Base-by-base conservation (phyloP, 2,797 vertebrate species). In the Crocidura indochinensis region DNA sequence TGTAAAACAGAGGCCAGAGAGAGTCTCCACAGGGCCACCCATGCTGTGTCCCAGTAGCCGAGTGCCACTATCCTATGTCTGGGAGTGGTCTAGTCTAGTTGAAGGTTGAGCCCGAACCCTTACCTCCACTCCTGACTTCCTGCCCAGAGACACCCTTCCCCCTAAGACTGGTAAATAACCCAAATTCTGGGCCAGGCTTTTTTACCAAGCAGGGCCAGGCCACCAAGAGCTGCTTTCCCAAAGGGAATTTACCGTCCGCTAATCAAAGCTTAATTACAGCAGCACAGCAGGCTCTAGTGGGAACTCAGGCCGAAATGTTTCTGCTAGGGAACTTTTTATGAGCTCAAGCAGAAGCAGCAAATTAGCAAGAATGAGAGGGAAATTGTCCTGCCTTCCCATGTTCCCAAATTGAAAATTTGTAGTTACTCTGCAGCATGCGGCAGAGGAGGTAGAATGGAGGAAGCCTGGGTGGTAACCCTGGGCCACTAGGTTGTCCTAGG, bases 221-320 rank as follows among this genome's bases (percentile, higher is more conserved):
- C 95, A 94, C 47, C 1, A 75, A 97, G 96, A 79, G 90, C 96
- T 94, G 93, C 94, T 96, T 97, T 5, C 96, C 65, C 47, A 95
- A 53, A 85, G 93, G 80, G 84, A 95, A 96, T 96, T 97, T 96
- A 94, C 92, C 97, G 97, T 94, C 49, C 88, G 97, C 97, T 98
- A 98, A 98, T 98, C 98, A 97, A 97, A 97, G 97, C 97, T 98
- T 98, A 98, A 98, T 98, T 98, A 97, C 97, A 95, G 97, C 74
- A 94, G 95, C 98, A 96, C 97, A 97, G 98, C 96, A 11, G 97
- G 97, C 89, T 96, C 94, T 86, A 51, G 91, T 95, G 87, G 64
- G 96, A 97, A 93, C 97, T 95, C 93, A 0, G 24, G 96, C 96
- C 86, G 44, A 92, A 95, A 96, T 95, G 92, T 97, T 84, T 98